Base-by-base conservation (phyloP, 2,113 vertebrate species). In the Hypomesus transpacificus region DNA sequence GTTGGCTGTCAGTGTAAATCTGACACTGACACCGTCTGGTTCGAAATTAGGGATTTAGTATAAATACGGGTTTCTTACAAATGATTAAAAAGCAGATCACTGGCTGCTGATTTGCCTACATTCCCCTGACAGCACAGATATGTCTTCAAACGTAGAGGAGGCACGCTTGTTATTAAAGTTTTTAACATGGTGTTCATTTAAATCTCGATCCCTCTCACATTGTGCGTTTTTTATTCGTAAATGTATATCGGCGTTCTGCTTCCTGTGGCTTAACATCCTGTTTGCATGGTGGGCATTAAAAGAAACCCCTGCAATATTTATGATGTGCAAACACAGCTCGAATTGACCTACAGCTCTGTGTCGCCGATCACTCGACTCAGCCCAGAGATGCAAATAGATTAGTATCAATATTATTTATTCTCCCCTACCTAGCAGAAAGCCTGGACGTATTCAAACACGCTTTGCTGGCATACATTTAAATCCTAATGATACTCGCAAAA, bases 221-320 rank as follows among this genome's bases (percentile, higher is more conserved):
- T n/a, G 14, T 21, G 13, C 4, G 16, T 39, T 13, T 22, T 68
- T 67, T 63, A 69, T 69, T 58, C 51, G n/a, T 14, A 20, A 62
- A 28, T 57, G 8, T 65, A 69, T 63, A 58, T 54, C 20, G 53
- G 34, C 50, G n/a, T 39, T 50, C 13, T 56, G 59, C 28, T 18
- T 28, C 20, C 21, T 66, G 54, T 46, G 24, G 34, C 73, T 71
- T 24, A 39, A 51, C n/a, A 52, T 52, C 16, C 53, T 22, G 64
- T 66, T 73, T 79, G 68, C 61, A 67, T 70, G 61, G 16, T 14
- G 28, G 11, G 26, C 14, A 20, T 62, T 14, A 39, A 51, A 63
- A 71, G 34, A 18, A 69, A 69, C 26, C 21, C 14, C 56, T 81
- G 69, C 46, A 79, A 71, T 75, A 80, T 82, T 80, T 22, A 77